Evolutionary conservation across 2,797 vertebrate genomes (phyloP).

Genomic region (Champsocephalus esox): DNA sequence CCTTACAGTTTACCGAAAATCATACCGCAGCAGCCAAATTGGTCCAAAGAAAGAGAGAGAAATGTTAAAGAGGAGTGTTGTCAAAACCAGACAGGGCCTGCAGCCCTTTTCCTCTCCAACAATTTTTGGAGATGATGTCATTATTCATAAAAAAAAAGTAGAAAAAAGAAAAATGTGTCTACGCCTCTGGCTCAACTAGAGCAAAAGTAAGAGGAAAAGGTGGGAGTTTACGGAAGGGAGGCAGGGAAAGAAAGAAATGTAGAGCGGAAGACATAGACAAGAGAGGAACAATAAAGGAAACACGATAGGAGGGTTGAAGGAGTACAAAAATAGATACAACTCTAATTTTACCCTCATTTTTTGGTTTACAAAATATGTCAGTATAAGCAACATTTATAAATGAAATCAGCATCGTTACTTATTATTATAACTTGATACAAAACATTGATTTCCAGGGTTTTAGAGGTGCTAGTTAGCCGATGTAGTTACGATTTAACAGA

Average conservation of each 20-base stretch:
- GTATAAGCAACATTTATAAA: background rate
- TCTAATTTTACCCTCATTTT: background rate
- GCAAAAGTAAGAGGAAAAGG: slow-evolving; percentile 39
- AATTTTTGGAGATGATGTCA: slow-evolving; percentile 81
- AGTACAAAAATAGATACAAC: slow-evolving; percentile 25
- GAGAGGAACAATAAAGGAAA: slow-evolving; percentile 9
- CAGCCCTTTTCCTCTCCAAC: slow-evolving; percentile 74
- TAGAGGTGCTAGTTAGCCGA: background rate
- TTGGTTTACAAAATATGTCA: background rate
- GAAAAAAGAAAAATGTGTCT: slow-evolving; percentile 68
- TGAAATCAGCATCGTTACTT: background rate
- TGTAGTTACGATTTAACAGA: background rate
- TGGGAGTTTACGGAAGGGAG: slow-evolving; percentile 23
- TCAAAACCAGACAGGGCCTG: slow-evolving; percentile 74
- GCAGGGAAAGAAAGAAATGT: slow-evolving; percentile 21
- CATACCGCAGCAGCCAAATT: slow-evolving; percentile 47
- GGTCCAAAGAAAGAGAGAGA: slow-evolving; percentile 41
- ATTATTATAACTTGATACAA: background rate
- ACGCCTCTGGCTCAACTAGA: slow-evolving; percentile 59
- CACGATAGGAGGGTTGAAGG: slow-evolving; percentile 8
- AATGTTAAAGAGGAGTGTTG: slow-evolving; percentile 51
- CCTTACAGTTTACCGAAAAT: slow-evolving; percentile 47
- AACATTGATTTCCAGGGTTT: background rate
- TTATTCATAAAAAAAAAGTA: slow-evolving; percentile 70
- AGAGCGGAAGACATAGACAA: slow-evolving; percentile 32